Base-by-base conservation (phyloP, 2,113 vertebrate species). In the Paramormyrops kingsleyae region DNA sequence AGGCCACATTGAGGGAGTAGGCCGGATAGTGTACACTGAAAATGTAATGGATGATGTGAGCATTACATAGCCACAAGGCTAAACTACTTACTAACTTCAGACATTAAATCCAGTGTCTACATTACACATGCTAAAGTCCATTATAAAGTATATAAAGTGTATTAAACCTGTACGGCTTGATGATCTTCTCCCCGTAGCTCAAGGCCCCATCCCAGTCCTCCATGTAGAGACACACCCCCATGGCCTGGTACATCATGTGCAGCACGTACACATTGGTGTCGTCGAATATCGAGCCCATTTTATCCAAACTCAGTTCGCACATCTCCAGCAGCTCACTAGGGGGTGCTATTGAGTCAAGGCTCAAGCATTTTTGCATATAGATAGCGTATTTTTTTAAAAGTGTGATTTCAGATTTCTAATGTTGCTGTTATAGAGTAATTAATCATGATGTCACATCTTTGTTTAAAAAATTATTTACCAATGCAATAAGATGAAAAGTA, bases 241-340 rank as follows among this genome's bases (percentile, higher is more conserved):
- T 99, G 92, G 98, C 98, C 93, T 99, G 99, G 95, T 99, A 99
- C 97, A 97, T 98, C 97, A 99, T 98, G 92, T 99, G 98, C 42
- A 99, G 93, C 97, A 99, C 96, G 94, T 98, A 99, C 84, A 99
- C 96, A 3, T 99, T 99, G 53, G 96, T 94, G 56, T 98, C 97
- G 42, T 97, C 97, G 44, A 99, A 99, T 88, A 98, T 94, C 0
- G 95, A 88, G 87, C 97, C 95, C 98, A 99, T 99, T 95, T 98
- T 96, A 86, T 99, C 98, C 94, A 99, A 94, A 93, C 97, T 99
- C 80, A 97, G 96, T 83, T 99, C 97, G 62, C 98, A 99, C 91
- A 99, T 97, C 95, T 99, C 98, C 93, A 99, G 94, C 59, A 99
- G 92, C 93, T 99, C 98, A 86, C 95, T 94, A 88, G 99, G 97